Evolutionary conservation across 2,888 invertebrate genomes (phyloP).

Genomic region (Strigamia maritima): DNA sequence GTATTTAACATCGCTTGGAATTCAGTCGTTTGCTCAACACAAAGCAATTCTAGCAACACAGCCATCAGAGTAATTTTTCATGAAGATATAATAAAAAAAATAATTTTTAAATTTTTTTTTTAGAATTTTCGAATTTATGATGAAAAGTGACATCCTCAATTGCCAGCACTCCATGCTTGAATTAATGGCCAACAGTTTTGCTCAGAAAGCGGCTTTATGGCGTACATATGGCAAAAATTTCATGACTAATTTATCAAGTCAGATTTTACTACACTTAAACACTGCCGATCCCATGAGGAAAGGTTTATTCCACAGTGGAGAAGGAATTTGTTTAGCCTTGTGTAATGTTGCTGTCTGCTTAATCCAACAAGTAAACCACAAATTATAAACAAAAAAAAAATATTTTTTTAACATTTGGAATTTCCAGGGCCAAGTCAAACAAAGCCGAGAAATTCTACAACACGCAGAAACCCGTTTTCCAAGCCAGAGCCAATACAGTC

Average conservation of each 20-base stretch:
- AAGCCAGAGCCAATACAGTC: slow-evolving; percentile 59
- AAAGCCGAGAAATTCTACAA: slow-evolving; percentile 31
- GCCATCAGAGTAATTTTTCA: slow-evolving; percentile 55
- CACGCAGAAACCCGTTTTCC: slow-evolving; percentile 37
- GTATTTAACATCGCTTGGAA: slow-evolving; percentile 69
- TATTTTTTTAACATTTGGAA: neutral
- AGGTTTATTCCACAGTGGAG: slow-evolving; percentile 60
- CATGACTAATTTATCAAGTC: slow-evolving; percentile 75
- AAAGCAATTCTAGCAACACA: slow-evolving; percentile 66
- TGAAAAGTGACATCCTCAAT: slow-evolving; percentile 80
- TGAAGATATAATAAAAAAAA: too few species aligned
- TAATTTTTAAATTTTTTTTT: slow-evolving; percentile 37
- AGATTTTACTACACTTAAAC: slow-evolving; percentile 72
- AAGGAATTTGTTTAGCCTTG: slow-evolving; percentile 67
- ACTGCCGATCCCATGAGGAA: slow-evolving; percentile 59
- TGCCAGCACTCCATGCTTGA: slow-evolving; percentile 79
- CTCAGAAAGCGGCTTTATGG: slow-evolving; percentile 82
- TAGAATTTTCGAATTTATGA: slow-evolving; percentile 65
- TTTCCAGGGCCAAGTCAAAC: slow-evolving; percentile 39
- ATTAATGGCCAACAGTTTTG: slow-evolving; percentile 72
- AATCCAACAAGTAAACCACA: slow-evolving; percentile 53
- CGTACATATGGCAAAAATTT: slow-evolving; percentile 79
- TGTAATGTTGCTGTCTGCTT: slow-evolving; percentile 64
- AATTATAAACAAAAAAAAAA: neutral
- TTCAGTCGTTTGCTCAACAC: slow-evolving; percentile 73